Percentiles rank a stretch among this genome's conserved stretches.
Conservation (phyloP, 2,888 invertebrate genomes). For the Drosophila neotestacea region DNA sequence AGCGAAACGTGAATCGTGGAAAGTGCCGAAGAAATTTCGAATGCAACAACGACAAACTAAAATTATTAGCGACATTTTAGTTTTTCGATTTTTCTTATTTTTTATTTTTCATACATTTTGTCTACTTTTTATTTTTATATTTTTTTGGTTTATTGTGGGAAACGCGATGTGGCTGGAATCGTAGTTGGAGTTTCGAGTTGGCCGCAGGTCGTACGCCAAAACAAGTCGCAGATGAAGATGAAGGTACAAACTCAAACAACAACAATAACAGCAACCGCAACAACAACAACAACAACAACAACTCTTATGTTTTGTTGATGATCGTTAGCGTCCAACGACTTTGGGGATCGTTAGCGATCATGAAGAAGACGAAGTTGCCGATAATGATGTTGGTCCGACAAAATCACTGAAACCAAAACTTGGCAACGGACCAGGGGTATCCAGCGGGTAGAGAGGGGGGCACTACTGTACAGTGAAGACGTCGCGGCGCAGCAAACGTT, state of each 20-base stretch:
- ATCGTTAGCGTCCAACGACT: conserved; percentile 54
- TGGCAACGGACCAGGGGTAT: background rate
- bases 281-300: conserved; percentile 8
- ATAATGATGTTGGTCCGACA: conserved; percentile 67
- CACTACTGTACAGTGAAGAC: conserved; percentile 19
- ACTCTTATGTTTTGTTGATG: conserved; percentile 43
- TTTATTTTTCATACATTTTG: conserved; percentile 27
- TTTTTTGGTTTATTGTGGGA: conserved; percentile 72
- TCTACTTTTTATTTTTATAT: conserved; percentile 47
- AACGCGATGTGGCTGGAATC: conserved; percentile 26
- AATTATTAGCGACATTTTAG: conserved; percentile 78
- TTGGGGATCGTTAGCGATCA: conserved; percentile 48
- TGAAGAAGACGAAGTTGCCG: conserved; percentile 58
- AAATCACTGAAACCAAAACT: conserved; percentile 28
- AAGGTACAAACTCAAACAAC: conserved; percentile 48
- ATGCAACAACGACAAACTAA: conserved; percentile 49
- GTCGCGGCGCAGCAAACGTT: conserved; percentile 15
- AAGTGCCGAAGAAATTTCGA: conserved; percentile 71
- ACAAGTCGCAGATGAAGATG: conserved; percentile 67
- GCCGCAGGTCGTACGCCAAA: conserved; percentile 61
- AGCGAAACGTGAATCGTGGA: conserved; percentile 56
- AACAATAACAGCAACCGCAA: conserved; percentile 17
- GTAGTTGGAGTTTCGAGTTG: conserved; percentile 36
- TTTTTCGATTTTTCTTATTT: conserved; percentile 27
- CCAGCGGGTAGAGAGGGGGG: background rate